These are phyloP conservation scores for Neuroterus valhalla DNA, from an alignment of 1,140 invertebrate species.

Conservation along the genomic window DNA sequence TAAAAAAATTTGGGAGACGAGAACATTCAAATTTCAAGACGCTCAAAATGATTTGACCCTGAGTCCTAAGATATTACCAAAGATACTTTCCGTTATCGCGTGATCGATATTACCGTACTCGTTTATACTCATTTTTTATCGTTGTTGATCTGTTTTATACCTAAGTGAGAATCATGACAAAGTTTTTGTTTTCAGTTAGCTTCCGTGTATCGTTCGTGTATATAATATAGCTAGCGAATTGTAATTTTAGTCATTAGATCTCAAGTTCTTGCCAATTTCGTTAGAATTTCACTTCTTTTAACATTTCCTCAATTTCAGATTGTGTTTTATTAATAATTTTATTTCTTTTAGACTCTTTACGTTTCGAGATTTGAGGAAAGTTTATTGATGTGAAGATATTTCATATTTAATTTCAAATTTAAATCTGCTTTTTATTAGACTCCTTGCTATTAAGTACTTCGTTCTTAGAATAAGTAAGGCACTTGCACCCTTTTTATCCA, in stretches of 20 bases:
- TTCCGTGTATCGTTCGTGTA: background rate
- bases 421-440: background rate
- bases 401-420: background rate
- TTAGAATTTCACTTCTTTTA: background rate
- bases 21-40: background rate
- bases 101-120: slow-evolving; percentile 16
- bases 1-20: too few relatives aligned
- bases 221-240: background rate
- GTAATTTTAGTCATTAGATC: background rate
- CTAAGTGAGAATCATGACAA: slow-evolving; percentile 11
- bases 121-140: slow-evolving; percentile 23
- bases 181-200: background rate
- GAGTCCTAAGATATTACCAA: slow-evolving; percentile 16
- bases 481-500: background rate
- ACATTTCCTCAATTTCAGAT: background rate
- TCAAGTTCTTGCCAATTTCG: background rate
- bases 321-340: background rate
- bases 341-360: background rate
- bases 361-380: background rate
- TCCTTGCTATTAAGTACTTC: too few relatives aligned
- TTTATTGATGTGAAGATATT: background rate
- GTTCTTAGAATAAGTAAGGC: background rate
- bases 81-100: slow-evolving; percentile 22
- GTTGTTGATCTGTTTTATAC: slow-evolving; percentile 17
- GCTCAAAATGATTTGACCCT: background rate